Percentiles rank a stretch among this genome's conserved stretches.
These are phyloP conservation scores for Manis pentadactyla DNA, from an alignment of 2,797 vertebrate genomes.

Conservation along the genomic window DNA sequence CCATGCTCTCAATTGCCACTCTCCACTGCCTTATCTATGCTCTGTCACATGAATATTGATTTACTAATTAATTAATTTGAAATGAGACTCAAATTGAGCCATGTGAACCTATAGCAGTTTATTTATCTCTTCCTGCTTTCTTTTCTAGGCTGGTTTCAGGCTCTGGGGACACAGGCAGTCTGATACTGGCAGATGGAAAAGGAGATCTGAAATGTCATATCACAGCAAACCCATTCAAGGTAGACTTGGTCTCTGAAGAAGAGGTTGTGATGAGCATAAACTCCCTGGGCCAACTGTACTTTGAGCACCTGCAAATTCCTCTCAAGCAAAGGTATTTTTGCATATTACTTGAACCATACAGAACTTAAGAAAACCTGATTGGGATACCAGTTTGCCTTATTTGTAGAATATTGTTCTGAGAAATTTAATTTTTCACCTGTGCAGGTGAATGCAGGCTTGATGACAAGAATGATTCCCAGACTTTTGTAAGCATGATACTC, in stretches of 20 bases:
- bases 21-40: background rate
- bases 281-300: conserved; percentile 90
- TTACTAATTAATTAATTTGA: conserved; percentile 21
- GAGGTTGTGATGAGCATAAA: conserved; percentile 92
- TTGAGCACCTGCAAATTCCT: conserved; percentile 90
- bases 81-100: background rate
- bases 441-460: background rate
- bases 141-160: conserved; percentile 88
- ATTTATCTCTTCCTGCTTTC: conserved; percentile 52
- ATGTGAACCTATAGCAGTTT: background rate
- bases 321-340: conserved; percentile 85
- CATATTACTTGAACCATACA: background rate
- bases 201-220: conserved; percentile 87
- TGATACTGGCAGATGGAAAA: conserved; percentile 87
- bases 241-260: conserved; percentile 90
- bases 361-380: conserved; percentile 22
- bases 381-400: conserved; percentile 15
- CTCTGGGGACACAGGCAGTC: conserved; percentile 75
- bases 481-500: background rate
- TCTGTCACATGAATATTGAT: background rate
- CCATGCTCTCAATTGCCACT: background rate
- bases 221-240: conserved; percentile 89
- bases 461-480: conserved; percentile 44
- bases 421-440: conserved; percentile 37
- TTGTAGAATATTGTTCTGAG: conserved; percentile 32